phyloP scores from a whole-genome alignment of 2,113 vertebrate genomes.

The Hippopotamus amphibius region DNA sequence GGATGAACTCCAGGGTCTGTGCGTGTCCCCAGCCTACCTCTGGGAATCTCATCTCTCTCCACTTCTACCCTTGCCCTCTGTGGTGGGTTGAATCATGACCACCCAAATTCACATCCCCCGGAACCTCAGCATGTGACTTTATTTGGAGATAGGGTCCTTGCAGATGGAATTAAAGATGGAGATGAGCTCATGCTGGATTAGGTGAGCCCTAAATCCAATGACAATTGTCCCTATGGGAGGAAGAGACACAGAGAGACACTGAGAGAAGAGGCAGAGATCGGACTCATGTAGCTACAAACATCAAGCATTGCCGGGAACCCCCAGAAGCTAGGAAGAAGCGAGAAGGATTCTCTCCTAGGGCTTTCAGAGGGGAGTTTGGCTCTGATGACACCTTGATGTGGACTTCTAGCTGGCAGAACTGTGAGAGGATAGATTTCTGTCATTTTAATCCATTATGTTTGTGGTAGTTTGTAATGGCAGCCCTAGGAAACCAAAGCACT shows the following conservation, averaged over 20 bases:
- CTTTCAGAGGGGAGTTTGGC: not conserved
- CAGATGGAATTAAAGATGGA: not conserved
- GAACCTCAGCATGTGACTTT: not conserved
- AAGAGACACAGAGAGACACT: not conserved
- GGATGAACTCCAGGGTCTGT: not conserved
- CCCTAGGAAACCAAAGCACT: not conserved
- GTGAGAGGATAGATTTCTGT: not conserved
- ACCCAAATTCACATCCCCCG: not conserved
- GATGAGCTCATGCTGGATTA: not conserved
- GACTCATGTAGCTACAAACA: no score
- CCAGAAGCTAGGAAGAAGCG: not conserved
- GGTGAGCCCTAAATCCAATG: not conserved
- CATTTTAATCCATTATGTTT: not conserved
- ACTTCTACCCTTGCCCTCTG: not conserved
- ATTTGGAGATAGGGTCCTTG: not conserved
- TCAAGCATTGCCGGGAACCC: not conserved
- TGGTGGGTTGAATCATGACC: not conserved
- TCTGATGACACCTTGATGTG: not conserved
- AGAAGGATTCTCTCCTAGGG: no score
- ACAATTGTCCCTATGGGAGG: not conserved
- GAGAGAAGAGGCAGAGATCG: not conserved
- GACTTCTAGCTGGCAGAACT: not conserved
- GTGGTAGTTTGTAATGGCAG: not conserved
- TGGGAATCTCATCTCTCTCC: not conserved
- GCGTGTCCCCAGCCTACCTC: not conserved